phyloP scores from a whole-genome alignment of 2,888 invertebrate genomes.

The Catocala sponsa region DNA sequence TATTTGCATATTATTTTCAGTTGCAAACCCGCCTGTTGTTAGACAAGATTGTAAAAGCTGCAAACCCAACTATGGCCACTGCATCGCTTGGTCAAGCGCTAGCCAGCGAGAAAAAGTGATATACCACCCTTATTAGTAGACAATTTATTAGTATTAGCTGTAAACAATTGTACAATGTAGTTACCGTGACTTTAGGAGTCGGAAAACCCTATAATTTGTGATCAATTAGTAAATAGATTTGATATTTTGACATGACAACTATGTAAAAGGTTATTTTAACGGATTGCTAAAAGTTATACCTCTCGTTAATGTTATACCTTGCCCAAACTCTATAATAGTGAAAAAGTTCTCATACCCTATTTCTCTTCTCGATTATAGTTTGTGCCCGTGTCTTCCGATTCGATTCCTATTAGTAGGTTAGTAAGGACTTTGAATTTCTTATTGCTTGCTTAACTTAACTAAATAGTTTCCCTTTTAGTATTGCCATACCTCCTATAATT shows the following conservation, averaged over 20 bases:
- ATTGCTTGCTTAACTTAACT: too few species aligned
- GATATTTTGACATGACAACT: background rate
- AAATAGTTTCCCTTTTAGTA: too few species aligned
- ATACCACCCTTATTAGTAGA: constrained; percentile 22
- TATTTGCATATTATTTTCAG: constrained; percentile 51
- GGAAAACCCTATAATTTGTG: constrained; percentile 12
- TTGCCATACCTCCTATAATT: too few species aligned
- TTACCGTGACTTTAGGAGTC: constrained; percentile 22
- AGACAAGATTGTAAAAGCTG: constrained; percentile 78
- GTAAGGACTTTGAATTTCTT: background rate
- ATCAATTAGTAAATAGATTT: background rate
- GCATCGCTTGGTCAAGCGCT: constrained; percentile 80
- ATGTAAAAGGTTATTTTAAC: background rate
- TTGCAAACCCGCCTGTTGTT: constrained; percentile 73
- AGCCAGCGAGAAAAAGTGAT: constrained; percentile 80
- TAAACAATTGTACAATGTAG: constrained; percentile 25
- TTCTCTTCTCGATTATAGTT: too few species aligned
- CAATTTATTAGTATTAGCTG: constrained; percentile 10
- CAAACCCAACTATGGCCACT: constrained; percentile 78
- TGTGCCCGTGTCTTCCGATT: too few species aligned
- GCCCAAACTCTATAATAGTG: too few species aligned
- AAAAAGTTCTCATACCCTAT: too few species aligned
- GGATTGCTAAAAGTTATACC: too few species aligned
- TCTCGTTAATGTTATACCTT: too few species aligned
- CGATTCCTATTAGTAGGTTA: too few species aligned